Evolutionary conservation across 1,140 invertebrate species (phyloP).

Genomic region (Sinella curviseta): DNA sequence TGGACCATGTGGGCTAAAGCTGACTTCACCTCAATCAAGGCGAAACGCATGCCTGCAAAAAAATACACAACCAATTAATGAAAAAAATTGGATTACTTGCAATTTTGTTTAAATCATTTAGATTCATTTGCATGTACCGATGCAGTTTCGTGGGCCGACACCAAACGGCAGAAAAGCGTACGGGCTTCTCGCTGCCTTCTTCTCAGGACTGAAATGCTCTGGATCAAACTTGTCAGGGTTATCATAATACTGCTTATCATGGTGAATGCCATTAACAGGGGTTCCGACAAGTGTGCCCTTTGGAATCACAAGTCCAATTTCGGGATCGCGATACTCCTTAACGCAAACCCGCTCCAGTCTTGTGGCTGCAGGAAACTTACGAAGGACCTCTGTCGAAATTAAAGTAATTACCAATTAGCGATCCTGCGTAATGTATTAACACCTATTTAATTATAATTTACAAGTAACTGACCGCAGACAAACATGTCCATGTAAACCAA

Average conservation of each 20-base stretch:
- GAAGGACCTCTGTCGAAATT: slow-evolving; percentile 31
- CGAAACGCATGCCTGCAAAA: slow-evolving; percentile 34
- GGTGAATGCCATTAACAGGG: slow-evolving; percentile 62
- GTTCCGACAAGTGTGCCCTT: slow-evolving; percentile 61
- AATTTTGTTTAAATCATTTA: not conserved
- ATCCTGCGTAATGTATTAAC: too few relatives aligned
- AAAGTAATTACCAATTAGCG: not conserved
- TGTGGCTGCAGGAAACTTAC: slow-evolving; percentile 29
- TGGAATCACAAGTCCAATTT: slow-evolving; percentile 52
- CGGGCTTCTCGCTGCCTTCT: slow-evolving; percentile 53
- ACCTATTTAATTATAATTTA: not conserved
- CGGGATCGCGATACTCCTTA: not conserved
- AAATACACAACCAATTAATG: not conserved
- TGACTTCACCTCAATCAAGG: slow-evolving; percentile 29
- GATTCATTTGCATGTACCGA: not conserved
- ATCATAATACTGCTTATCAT: slow-evolving; percentile 66
- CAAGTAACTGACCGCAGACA: slow-evolving; percentile 48
- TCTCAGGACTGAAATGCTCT: slow-evolving; percentile 66
- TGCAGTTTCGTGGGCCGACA: slow-evolving; percentile 65
- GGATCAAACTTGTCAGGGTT: slow-evolving; percentile 72
- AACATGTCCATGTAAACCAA: slow-evolving; percentile 61
- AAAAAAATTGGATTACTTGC: not conserved
- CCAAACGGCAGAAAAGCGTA: slow-evolving; percentile 67
- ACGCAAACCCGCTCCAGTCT: not conserved
- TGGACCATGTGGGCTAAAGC: slow-evolving; percentile 31